Conservation (phyloP, 2,113 vertebrate genomes). For the Onychostruthus taczanowskii region DNA sequence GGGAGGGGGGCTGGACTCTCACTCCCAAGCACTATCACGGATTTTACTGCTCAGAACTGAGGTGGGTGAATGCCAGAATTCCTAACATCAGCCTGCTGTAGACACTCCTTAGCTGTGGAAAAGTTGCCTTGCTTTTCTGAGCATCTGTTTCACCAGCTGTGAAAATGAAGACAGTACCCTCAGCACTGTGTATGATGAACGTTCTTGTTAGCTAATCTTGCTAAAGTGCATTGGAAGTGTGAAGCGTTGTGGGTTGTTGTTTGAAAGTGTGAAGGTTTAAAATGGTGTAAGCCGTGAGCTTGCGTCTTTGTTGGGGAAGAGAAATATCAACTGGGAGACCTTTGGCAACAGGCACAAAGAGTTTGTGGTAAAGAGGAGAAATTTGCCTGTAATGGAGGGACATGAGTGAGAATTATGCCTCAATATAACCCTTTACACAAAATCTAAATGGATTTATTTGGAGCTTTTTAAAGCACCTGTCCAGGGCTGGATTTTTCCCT, state of each 20-base stretch:
- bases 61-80: not conserved
- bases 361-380: not conserved
- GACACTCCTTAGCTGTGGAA: not conserved
- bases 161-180: not conserved
- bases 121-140: not conserved
- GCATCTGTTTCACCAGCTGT: slow-evolving; percentile 38
- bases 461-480: not conserved
- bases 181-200: not conserved
- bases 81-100: not conserved
- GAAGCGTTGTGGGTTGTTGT: not conserved
- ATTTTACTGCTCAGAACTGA: not conserved
- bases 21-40: not conserved
- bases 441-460: not conserved
- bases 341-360: not conserved
- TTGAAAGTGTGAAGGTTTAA: not conserved
- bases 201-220: not conserved
- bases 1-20: not conserved
- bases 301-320: not conserved
- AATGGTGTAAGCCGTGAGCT: not conserved
- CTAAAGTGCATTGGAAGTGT: not conserved
- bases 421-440: not conserved
- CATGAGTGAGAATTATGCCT: not conserved
- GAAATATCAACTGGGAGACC: not conserved
- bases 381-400: not conserved
- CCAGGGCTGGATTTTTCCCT: not conserved